Evolutionary conservation across 1,140 invertebrate genomes (phyloP).

Genomic region (Magallana ariakensis): DNA sequence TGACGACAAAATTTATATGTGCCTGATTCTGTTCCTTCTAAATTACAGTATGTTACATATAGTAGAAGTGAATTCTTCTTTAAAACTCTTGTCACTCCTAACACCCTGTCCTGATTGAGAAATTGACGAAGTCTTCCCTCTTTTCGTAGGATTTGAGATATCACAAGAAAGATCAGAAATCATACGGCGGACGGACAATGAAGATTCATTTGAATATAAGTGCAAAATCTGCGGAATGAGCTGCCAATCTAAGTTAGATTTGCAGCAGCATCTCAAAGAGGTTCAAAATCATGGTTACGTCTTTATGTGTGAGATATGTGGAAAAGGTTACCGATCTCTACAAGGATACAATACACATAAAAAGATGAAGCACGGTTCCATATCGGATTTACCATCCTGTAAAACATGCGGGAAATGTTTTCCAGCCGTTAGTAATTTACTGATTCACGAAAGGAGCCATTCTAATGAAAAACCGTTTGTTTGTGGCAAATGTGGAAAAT

Average conservation of each 20-base stretch:
- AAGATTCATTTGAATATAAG: neutral
- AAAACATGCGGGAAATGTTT: slow-evolving; percentile 48
- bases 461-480: slow-evolving; percentile 49
- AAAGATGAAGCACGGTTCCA: slow-evolving; percentile 36
- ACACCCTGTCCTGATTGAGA: neutral
- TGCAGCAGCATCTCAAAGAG: neutral
- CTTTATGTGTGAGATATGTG: slow-evolving; percentile 44
- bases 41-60: too few relatives aligned
- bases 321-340: slow-evolving; percentile 52
- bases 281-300: neutral
- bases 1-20: too few relatives aligned
- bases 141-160: neutral
- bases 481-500: slow-evolving; percentile 46
- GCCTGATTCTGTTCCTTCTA: too few relatives aligned
- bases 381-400: slow-evolving; percentile 12
- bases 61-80: too few relatives aligned
- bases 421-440: slow-evolving; percentile 32
- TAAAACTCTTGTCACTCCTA: too few relatives aligned
- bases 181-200: neutral
- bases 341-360: slow-evolving; percentile 46
- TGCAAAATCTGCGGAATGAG: slow-evolving; percentile 6
- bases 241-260: neutral
- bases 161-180: neutral
- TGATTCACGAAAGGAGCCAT: slow-evolving; percentile 46
- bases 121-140: slow-evolving; percentile 23